These are phyloP conservation scores for Eristalis tenax DNA, from an alignment of 2,888 invertebrate species.

Conservation along the genomic window DNA sequence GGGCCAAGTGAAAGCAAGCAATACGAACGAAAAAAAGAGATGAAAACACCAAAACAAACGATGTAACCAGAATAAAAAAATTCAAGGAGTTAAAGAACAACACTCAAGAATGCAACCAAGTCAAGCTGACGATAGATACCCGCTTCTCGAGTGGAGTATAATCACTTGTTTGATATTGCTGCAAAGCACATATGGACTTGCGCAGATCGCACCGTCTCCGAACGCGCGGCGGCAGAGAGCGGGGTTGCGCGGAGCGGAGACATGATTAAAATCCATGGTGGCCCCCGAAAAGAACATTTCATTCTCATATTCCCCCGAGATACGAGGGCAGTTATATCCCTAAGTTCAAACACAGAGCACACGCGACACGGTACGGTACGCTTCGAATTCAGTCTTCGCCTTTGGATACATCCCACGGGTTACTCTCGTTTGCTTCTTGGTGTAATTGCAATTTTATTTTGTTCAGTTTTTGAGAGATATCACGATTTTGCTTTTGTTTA, in stretches of 20 bases:
- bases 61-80: neutral
- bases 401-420: neutral
- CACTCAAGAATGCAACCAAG: constrained; percentile 45
- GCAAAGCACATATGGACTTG: constrained; percentile 62
- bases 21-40: neutral
- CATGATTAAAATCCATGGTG: constrained; percentile 62
- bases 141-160: constrained; percentile 13
- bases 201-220: constrained; percentile 31
- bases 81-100: constrained; percentile 26
- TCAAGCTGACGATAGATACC: constrained; percentile 30
- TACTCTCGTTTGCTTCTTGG: neutral
- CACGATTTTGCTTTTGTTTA: too few relatives aligned
- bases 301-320: constrained; percentile 41
- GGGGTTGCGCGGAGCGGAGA: neutral
- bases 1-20: neutral
- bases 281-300: constrained; percentile 34
- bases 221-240: neutral
- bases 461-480: neutral
- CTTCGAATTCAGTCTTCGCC: neutral
- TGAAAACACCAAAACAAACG: constrained; percentile 11
- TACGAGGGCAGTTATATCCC: constrained; percentile 64
- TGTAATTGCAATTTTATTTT: neutral
- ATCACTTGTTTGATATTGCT: constrained; percentile 71
- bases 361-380: constrained; percentile 49
- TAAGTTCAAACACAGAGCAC: constrained; percentile 55